Base-by-base conservation (phyloP, 1,140 invertebrate species). In the Aphelenchoides besseyi region DNA sequence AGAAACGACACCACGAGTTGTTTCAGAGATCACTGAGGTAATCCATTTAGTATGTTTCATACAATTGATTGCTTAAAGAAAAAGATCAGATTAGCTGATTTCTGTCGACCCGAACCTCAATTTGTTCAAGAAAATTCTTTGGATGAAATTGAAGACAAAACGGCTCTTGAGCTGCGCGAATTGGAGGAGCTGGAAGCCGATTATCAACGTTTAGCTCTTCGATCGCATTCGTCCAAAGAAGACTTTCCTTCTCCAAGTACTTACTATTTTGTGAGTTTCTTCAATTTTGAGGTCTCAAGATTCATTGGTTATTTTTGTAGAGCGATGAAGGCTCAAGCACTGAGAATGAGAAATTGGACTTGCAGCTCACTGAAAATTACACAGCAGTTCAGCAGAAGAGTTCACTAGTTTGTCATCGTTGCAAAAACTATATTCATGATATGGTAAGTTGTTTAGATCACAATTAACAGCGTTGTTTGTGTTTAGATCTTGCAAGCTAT, bases 401-500 rank as follows among this genome's bases (percentile, higher is more conserved):
- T n/a, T 32, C 30, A 33, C 63, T 33, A n/a, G 29, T n/a, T 12
- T 66, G 63, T 55, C 28, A 16, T n/a, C 0, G 30, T 16, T 66
- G 63, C 32, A 36, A n/a, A 2, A 29, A 12, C 36, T n/a, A 12
- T 12, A 66, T 66, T 29, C 16, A 66, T 1, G 63, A 66, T 30
- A 37, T 66, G 30, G 59, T 61, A 36, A 61, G 59, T 41, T 8
- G n/a, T 61, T 36, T 16, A 2, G 59, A 61, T n/a, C n/a, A 61
- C 2, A 29, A 30, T n/a, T n/a, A 1, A 61, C 2, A n/a, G 18
- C 2, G 33, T 61, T 61, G 1, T 36, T n/a, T 61, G n/a, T n/a
- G n/a, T 61, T 36, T 16, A 73, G 69, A 32, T 74, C 82, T 85
- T 98, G 36, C 95, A 98, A 90, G 96, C 96, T 0, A 95, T 98